Evolutionary conservation across 1,140 invertebrate genomes (phyloP).

Genomic region (Tetragnatha versicolor): DNA sequence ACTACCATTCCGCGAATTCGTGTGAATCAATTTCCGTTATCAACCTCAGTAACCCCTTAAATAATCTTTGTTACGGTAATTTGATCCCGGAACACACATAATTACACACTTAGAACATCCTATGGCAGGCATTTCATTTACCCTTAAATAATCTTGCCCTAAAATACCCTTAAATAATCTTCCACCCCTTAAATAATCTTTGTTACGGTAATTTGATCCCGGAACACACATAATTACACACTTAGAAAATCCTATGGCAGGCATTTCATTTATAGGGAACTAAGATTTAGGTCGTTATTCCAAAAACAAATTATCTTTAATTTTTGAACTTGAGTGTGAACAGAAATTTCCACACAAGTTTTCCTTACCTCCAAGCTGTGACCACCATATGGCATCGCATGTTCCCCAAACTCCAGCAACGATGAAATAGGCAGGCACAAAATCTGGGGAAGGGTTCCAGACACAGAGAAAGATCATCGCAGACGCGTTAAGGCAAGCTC

Average conservation of each 20-base stretch:
- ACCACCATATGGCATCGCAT: constrained; percentile 96
- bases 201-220: too few species aligned
- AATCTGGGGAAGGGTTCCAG: constrained; percentile 85
- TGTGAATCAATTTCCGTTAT: too few species aligned
- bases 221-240: too few species aligned
- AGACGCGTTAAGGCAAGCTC: constrained; percentile 77
- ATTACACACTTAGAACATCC: too few species aligned
- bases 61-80: too few species aligned
- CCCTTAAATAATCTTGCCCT: too few species aligned
- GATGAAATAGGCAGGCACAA: constrained; percentile 84
- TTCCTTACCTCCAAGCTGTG: constrained; percentile 89
- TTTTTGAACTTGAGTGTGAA: neutral
- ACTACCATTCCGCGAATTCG: too few species aligned
- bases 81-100: too few species aligned
- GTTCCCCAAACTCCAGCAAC: constrained; percentile 94
- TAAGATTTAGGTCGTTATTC: neutral
- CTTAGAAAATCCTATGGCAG: neutral
- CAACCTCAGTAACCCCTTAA: too few species aligned
- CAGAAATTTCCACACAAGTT: neutral
- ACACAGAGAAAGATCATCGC: constrained; percentile 79
- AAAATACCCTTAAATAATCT: too few species aligned
- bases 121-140: too few species aligned
- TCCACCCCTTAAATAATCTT: too few species aligned
- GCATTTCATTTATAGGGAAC: neutral
- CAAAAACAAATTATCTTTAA: neutral